Conservation (phyloP, 2,113 vertebrate species). For the Epinephelus fuscoguttatus region DNA sequence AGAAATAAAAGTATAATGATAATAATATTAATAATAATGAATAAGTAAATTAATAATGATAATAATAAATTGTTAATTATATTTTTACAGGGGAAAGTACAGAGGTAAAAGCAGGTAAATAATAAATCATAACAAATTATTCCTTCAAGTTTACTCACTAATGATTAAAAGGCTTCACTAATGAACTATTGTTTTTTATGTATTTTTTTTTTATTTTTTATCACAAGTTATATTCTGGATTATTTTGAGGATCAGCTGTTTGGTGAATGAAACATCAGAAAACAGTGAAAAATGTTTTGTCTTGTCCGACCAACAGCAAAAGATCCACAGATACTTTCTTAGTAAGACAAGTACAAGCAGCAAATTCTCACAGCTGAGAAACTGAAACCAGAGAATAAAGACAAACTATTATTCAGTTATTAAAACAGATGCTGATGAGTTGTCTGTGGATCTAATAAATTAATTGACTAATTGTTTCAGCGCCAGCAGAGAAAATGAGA, state of each 20-base stretch:
- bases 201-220: neutral
- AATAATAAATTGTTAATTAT: too few species aligned
- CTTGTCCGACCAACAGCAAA: too few species aligned
- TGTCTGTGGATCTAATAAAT: neutral
- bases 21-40: too few species aligned
- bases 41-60: too few species aligned
- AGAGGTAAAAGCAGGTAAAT: too few species aligned
- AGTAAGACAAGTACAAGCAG: neutral
- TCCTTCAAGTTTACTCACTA: too few species aligned
- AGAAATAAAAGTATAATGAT: too few species aligned
- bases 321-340: neutral
- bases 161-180: too few species aligned
- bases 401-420: neutral
- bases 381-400: neutral
- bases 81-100: too few species aligned
- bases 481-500: neutral
- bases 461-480: neutral
- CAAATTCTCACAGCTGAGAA: neutral
- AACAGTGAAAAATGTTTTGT: neutral
- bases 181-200: neutral
- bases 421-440: neutral
- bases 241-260: neutral
- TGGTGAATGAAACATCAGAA: neutral
- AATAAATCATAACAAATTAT: too few species aligned
- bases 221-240: neutral